Conservation (phyloP, 1,140 invertebrate species). For the Samia ricini region DNA sequence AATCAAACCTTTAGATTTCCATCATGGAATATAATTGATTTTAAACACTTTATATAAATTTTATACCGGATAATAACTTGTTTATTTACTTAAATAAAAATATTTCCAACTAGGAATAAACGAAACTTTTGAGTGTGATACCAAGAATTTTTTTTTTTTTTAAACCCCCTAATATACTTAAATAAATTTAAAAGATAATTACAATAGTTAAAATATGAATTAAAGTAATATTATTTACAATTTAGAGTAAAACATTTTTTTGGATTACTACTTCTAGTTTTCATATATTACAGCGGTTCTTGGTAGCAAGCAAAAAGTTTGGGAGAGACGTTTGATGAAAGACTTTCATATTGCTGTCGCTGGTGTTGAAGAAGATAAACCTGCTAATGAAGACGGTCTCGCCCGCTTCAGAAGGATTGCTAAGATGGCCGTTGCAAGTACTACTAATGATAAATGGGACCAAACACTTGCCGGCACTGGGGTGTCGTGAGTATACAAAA, state of each 20-base stretch:
- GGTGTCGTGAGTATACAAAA: slow-evolving; percentile 51
- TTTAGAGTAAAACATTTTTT: too few species aligned
- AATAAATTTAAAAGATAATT: too few species aligned
- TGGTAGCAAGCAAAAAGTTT: slow-evolving; percentile 87
- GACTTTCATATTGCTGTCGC: slow-evolving; percentile 89
- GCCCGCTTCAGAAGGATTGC: slow-evolving; percentile 86
- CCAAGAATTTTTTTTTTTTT: too few species aligned
- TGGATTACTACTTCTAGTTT: background rate
- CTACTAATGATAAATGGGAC: slow-evolving; percentile 83
- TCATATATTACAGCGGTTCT: slow-evolving; percentile 74
- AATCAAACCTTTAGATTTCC: too few species aligned
- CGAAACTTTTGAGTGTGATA: too few species aligned
- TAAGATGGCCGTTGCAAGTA: slow-evolving; percentile 82
- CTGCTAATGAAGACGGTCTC: slow-evolving; percentile 81
- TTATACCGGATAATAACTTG: background rate
- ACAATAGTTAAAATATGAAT: too few species aligned
- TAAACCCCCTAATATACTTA: too few species aligned
- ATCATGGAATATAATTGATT: too few species aligned
- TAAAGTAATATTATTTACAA: too few species aligned
- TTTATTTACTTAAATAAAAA: background rate
- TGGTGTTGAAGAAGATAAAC: slow-evolving; percentile 78
- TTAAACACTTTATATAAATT: too few species aligned
- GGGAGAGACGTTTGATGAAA: slow-evolving; percentile 91
- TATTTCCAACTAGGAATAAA: too few species aligned
- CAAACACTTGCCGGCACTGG: slow-evolving; percentile 81